phyloP scores from a whole-genome alignment of 2,113 vertebrate genomes.

The Oenanthe oenanthe region DNA sequence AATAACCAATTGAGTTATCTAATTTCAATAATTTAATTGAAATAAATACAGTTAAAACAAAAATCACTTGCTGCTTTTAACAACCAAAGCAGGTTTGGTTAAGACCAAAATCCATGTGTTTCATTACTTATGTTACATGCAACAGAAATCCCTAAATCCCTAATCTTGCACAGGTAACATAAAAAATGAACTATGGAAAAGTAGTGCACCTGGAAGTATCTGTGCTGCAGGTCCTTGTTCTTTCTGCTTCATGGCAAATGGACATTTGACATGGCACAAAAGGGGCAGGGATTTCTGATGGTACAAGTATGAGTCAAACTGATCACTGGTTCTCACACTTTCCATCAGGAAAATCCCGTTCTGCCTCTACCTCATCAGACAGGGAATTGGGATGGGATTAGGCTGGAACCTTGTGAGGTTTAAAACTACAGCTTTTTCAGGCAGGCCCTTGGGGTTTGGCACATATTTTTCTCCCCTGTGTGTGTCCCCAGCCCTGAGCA shows the following conservation, averaged over 20 bases:
- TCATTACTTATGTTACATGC: neutral
- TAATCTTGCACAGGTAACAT: neutral
- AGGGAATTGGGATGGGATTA: neutral
- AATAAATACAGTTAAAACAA: neutral
- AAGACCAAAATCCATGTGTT: neutral
- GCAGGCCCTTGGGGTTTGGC: neutral
- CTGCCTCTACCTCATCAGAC: neutral
- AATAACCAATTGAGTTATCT: neutral
- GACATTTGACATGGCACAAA: accelerated
- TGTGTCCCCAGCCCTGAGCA: accelerated
- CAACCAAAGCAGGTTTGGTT: neutral
- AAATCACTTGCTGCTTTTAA: neutral
- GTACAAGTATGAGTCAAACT: neutral
- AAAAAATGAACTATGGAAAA: neutral
- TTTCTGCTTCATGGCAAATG: neutral
- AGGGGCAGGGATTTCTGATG: neutral
- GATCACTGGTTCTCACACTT: neutral
- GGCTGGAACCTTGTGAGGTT: neutral
- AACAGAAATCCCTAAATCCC: neutral
- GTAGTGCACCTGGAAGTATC: neutral
- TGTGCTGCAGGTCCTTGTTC: neutral
- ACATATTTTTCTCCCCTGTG: neutral
- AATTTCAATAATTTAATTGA: neutral
- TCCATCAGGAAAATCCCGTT: neutral
- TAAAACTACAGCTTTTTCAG: neutral